Base-by-base conservation (phyloP, 92 coral and sea anemone genomes). In the Metridium senile region DNA sequence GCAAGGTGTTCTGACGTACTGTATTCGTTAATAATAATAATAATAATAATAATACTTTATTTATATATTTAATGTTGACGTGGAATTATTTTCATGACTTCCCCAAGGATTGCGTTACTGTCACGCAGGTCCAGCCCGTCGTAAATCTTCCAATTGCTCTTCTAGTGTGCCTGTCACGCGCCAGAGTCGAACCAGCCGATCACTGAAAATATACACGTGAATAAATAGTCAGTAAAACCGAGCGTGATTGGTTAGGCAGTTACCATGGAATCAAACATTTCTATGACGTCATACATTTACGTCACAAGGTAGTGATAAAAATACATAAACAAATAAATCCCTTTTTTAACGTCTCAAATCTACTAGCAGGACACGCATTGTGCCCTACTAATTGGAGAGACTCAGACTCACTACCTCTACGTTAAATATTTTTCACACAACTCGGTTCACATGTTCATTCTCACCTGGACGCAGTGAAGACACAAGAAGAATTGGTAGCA, bases 141-240 rank as follows among this genome's bases (percentile, higher is more conserved):
- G 81, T 2, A 87, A 54, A 23, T 95, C 93, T 29, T 74, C 77
- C 8, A 92, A 76, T 57, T 92, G 95, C 53, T 95, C 99, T 43
- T 95, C 99, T 10, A 95, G 90, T 2, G 94, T 89, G 28, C 92
- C 95, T 19, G 97, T 95, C 27, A 91, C 93, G 26, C 97, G 93
- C 99, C 99, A 95, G 27, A 95, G 82, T 70, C 99, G 95, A 11
- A 95, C 97, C 68, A 92, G 90, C 34, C 99, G 97, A 86, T 95
- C 99, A 81, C 99, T 95, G 82, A 58, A 83, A 84, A n/a, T 39
- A 78, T 16, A 53, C 23, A 69, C 49, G 13, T 13, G 49, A 39
- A 66, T 32, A 66, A 54, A 71, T 23, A 27, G 25, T 59, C 3
- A 59, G 17, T 59, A 22, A 3, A 54, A 9, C 26, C 13, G 11